phyloP scores from a whole-genome alignment of 2,888 invertebrate species.

The Dynastes tityus region DNA sequence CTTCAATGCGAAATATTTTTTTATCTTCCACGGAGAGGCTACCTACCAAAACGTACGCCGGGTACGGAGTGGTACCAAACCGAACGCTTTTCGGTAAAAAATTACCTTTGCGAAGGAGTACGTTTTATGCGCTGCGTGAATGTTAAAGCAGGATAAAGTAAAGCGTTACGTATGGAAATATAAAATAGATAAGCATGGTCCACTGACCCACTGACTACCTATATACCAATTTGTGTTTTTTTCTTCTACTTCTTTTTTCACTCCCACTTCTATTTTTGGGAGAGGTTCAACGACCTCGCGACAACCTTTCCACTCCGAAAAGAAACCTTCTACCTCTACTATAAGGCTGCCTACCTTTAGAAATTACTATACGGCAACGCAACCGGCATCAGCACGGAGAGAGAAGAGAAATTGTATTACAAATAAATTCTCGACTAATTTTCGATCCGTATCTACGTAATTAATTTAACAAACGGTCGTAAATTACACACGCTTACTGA shows the following conservation, averaged over 20 bases:
- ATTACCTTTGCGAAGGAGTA: conserved; percentile 43
- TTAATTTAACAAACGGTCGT: conserved; percentile 44
- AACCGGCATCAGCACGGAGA: neutral
- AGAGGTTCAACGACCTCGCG: conserved; percentile 54
- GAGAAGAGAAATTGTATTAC: conserved; percentile 49
- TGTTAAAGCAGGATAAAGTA: conserved; percentile 53
- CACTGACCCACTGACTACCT: conserved; percentile 59
- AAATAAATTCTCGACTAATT: conserved; percentile 41
- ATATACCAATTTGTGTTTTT: conserved; percentile 58
- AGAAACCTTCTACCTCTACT: conserved; percentile 9
- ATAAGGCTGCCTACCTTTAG: conserved; percentile 25
- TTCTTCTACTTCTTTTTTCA: conserved; percentile 54
- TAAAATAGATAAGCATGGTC: conserved; percentile 58
- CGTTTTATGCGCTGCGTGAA: conserved; percentile 42
- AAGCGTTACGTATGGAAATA: conserved; percentile 58
- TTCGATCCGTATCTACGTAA: conserved; percentile 35
- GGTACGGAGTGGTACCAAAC: conserved; percentile 45
- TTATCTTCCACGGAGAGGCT: conserved; percentile 37
- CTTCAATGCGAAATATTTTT: conserved; percentile 44
- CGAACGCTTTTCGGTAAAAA: conserved; percentile 33
- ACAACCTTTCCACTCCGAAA: conserved; percentile 54
- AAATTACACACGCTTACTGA: conserved; percentile 29
- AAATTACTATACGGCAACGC: conserved; percentile 37
- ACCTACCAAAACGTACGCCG: conserved; percentile 31
- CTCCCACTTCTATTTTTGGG: conserved; percentile 57